These are phyloP conservation scores for Pygoscelis antarcticus DNA, from an alignment of 2,113 vertebrate genomes.

Conservation along the genomic window DNA sequence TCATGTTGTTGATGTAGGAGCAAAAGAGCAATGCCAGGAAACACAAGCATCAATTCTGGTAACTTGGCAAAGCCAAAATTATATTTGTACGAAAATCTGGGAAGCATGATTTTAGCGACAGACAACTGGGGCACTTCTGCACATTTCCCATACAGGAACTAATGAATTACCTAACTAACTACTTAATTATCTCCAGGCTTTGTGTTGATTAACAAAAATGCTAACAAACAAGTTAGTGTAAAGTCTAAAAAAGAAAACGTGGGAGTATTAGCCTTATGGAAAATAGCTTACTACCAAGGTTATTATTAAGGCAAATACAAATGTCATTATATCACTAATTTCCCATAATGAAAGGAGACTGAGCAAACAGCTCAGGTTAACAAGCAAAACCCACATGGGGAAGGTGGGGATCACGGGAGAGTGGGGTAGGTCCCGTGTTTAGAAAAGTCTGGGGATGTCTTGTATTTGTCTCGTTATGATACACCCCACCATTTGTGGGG, in stretches of 20 bases:
- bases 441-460: background rate
- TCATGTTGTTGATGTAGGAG: background rate
- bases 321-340: background rate
- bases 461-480: no score
- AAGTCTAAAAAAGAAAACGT: background rate
- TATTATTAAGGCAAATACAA: background rate
- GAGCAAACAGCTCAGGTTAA: background rate
- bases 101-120: background rate
- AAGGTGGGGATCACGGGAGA: background rate
- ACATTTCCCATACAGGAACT: background rate
- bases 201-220: background rate
- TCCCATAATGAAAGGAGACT: background rate
- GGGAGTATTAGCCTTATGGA: background rate
- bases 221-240: background rate
- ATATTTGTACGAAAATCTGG: background rate
- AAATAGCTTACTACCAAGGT: background rate
- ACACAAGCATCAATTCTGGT: background rate
- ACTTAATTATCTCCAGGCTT: background rate
- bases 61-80: background rate
- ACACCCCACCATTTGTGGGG: background rate
- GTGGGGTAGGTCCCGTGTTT: no score
- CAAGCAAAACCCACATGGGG: background rate
- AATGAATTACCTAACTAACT: constrained; percentile 3
- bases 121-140: background rate
- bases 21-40: background rate